phyloP scores from a whole-genome alignment of 2,113 vertebrate species.

The Elephantulus edwardii region DNA sequence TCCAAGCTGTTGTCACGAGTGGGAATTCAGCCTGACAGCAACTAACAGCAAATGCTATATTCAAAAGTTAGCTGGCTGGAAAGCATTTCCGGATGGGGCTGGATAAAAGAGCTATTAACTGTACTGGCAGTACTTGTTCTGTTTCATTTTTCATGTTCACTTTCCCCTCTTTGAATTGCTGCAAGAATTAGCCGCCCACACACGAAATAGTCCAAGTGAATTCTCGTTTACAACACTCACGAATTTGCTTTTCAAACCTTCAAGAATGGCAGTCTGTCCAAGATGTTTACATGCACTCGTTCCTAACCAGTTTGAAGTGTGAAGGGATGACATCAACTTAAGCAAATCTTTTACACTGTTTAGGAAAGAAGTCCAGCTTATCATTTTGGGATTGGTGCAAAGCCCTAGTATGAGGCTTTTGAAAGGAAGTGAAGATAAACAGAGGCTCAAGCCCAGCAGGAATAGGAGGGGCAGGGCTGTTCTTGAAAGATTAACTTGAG shows the following conservation, averaged over 20 bases:
- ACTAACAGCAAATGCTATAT: not conserved
- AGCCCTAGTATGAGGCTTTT: not conserved
- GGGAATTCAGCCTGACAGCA: not conserved
- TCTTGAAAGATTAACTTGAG: constrained; percentile 44
- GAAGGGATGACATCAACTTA: not conserved
- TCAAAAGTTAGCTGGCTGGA: constrained; percentile 30
- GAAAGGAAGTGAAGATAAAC: constrained; percentile 21
- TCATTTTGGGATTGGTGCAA: not conserved
- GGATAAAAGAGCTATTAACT: constrained; percentile 21
- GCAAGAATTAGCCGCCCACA: constrained; percentile 72
- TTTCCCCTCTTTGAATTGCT: constrained; percentile 16
- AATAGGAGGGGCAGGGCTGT: not conserved
- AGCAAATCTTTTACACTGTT: not conserved
- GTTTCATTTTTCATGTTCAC: constrained; percentile 6
- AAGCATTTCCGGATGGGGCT: constrained; percentile 23
- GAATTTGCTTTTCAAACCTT: constrained; percentile 58
- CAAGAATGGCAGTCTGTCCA: constrained; percentile 47
- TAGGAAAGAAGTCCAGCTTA: not conserved
- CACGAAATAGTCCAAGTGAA: constrained; percentile 55
- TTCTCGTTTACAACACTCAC: constrained; percentile 42
- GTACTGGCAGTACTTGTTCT: constrained; percentile 59
- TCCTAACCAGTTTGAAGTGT: not conserved
- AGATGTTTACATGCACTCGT: constrained; percentile 23
- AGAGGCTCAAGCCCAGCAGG: not conserved
- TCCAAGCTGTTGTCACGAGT: not conserved